Conservation (phyloP, 2,113 vertebrate genomes). For the Scophthalmus maximus region DNA sequence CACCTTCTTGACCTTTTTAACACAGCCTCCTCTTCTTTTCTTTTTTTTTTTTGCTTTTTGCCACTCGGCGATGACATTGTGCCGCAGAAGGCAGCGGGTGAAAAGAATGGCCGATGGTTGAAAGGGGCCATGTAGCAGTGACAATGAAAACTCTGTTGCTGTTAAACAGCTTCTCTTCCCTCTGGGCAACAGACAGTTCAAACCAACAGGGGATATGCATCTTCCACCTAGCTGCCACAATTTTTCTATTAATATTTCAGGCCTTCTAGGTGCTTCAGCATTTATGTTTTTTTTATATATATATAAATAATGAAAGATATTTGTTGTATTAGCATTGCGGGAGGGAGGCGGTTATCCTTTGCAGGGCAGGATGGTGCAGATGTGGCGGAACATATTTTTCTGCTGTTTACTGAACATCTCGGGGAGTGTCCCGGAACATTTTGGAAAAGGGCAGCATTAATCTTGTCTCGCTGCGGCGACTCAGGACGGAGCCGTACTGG, state of each 20-base stretch:
- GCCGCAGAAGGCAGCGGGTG: neutral
- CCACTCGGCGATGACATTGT: neutral
- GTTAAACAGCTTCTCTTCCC: slow-evolving; percentile 33
- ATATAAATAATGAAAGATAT: slow-evolving; percentile 48
- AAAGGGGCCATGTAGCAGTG: too few species aligned
- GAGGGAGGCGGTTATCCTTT: slow-evolving; percentile 6
- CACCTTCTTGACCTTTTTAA: neutral
- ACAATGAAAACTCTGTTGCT: slow-evolving; percentile 20
- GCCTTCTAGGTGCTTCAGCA: neutral
- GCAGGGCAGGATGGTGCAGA: slow-evolving; percentile 9
- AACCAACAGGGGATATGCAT: slow-evolving; percentile 23
- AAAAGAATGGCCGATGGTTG: too few species aligned
- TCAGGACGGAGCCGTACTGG: slow-evolving; percentile 17
- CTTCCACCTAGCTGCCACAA: slow-evolving; percentile 24
- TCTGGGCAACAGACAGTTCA: slow-evolving; percentile 22
- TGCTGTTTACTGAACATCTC: slow-evolving; percentile 49
- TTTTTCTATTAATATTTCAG: slow-evolving; percentile 54
- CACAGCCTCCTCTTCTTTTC: neutral
- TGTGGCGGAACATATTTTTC: slow-evolving; percentile 45
- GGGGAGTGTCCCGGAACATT: slow-evolving; percentile 66
- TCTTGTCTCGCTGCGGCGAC: slow-evolving; percentile 49
- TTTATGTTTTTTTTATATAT: slow-evolving; percentile 18
- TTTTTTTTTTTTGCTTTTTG: neutral
- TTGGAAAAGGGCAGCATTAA: slow-evolving; percentile 71
- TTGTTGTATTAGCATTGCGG: slow-evolving; percentile 35